These are phyloP conservation scores for Spilogale gracilis DNA, from an alignment of 2,113 vertebrate species.

Conservation along the genomic window DNA sequence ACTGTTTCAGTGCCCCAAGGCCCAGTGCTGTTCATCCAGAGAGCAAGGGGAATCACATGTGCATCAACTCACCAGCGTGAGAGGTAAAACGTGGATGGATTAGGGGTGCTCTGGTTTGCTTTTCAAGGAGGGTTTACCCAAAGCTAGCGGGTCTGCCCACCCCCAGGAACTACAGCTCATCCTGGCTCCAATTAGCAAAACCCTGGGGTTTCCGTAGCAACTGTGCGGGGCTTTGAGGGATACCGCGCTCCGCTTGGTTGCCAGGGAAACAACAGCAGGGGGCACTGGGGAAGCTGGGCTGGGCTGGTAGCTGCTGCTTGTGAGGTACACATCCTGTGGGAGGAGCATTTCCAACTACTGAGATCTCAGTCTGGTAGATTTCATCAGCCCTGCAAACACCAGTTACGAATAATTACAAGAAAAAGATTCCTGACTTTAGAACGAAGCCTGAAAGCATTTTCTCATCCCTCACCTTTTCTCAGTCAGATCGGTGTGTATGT, in stretches of 20 bases:
- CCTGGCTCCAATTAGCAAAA: slow-evolving; percentile 71
- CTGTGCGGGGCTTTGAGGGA: slow-evolving; percentile 64
- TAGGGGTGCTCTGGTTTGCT: neutral
- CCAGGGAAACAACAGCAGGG: slow-evolving; percentile 73
- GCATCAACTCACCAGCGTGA: neutral
- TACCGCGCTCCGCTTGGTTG: slow-evolving; percentile 66
- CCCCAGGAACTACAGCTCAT: slow-evolving; percentile 45
- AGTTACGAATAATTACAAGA: neutral
- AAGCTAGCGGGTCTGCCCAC: neutral
- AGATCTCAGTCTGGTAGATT: neutral
- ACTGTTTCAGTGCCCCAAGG: neutral
- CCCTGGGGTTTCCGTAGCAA: slow-evolving; percentile 75
- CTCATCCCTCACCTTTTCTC: neutral
- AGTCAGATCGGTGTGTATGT: neutral
- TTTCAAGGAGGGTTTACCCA: slow-evolving; percentile 35
- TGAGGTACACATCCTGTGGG: neutral
- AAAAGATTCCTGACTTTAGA: neutral
- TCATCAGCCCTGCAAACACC: slow-evolving; percentile 33
- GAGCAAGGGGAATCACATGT: neutral
- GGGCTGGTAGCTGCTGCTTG: slow-evolving; percentile 23
- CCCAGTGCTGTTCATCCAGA: neutral
- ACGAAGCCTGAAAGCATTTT: slow-evolving; percentile 19
- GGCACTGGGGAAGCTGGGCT: slow-evolving; percentile 23
- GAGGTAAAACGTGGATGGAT: neutral
- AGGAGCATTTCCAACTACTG: slow-evolving; percentile 46